These are phyloP conservation scores for Phrynocephalus guinanensis DNA, from an alignment of 2,797 vertebrate genomes.

Conservation along the genomic window DNA sequence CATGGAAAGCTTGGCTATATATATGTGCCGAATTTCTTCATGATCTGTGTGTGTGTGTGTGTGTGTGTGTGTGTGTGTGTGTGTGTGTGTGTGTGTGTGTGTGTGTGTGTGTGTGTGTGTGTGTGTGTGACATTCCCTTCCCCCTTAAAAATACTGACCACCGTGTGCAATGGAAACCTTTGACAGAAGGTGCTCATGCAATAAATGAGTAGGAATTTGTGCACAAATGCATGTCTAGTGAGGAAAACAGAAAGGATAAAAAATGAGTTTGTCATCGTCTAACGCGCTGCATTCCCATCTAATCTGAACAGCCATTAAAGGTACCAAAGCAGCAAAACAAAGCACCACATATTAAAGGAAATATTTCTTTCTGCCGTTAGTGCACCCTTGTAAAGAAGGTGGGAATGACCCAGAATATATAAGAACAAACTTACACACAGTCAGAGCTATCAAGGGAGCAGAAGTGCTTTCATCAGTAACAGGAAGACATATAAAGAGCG, in stretches of 20 bases:
- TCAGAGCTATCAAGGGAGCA: no score
- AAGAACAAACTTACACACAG: conserved; percentile 27
- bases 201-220: background rate
- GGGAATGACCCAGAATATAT: conserved; percentile 7
- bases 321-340: background rate
- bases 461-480: background rate
- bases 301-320: background rate
- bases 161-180: background rate
- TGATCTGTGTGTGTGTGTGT: no score
- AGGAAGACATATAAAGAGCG: background rate
- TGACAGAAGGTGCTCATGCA: background rate
- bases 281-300: background rate
- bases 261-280: background rate
- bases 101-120: no score
- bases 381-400: background rate
- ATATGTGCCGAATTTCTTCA: no score
- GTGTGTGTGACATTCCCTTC: background rate
- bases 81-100: no score
- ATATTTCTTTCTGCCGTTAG: background rate
- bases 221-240: background rate
- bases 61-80: no score
- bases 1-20: background rate
- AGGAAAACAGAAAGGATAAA: background rate
- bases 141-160: background rate
- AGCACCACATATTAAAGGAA: background rate